These are phyloP conservation scores for Cygnus buccinator DNA, from an alignment of 2,113 vertebrate species.

Conservation along the genomic window DNA sequence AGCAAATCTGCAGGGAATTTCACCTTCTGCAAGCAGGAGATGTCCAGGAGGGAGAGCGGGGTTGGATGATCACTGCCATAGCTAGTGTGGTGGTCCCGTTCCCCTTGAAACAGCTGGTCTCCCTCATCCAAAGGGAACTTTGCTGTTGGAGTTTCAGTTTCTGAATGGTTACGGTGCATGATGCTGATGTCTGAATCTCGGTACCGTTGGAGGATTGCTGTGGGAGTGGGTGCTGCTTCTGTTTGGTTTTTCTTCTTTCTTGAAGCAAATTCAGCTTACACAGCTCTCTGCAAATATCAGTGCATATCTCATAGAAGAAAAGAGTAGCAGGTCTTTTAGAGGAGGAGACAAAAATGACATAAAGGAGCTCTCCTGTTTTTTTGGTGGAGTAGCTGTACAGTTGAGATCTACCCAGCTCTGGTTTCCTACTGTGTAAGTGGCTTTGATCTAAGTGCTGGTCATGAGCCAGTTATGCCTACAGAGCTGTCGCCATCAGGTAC, in stretches of 20 bases:
- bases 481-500: neutral
- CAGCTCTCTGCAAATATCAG: neutral
- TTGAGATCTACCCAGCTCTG: neutral
- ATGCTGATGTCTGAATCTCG: neutral
- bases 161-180: neutral
- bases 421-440: neutral
- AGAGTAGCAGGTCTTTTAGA: neutral
- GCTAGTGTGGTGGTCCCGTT: neutral
- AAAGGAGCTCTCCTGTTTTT: neutral
- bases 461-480: neutral
- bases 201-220: neutral
- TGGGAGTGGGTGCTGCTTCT: neutral
- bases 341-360: neutral
- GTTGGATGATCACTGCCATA: neutral
- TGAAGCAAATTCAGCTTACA: constrained; percentile 16
- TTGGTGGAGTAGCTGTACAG: neutral
- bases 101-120: neutral
- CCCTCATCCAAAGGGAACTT: neutral
- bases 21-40: neutral
- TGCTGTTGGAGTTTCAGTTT: neutral
- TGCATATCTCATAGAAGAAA: neutral
- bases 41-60: fast-evolving
- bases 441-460: constrained; percentile 4
- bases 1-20: neutral
- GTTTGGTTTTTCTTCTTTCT: neutral